phyloP scores from a whole-genome alignment of 2,888 invertebrate genomes.

The Euplagia quadripunctaria region DNA sequence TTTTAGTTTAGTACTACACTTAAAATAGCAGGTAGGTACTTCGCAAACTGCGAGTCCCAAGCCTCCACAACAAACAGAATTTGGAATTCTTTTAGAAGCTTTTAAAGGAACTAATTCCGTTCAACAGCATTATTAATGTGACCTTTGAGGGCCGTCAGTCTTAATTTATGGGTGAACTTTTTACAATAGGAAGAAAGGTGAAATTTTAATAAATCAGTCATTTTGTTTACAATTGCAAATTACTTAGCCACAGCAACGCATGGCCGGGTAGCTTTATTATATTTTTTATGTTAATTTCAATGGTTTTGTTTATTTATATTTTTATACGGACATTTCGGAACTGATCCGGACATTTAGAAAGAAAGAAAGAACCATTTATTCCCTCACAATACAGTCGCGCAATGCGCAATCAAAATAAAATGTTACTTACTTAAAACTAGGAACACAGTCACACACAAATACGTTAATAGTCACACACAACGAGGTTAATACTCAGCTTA shows the following conservation, averaged over 20 bases:
- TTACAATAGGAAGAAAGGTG: neutral
- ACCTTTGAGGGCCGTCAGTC: neutral
- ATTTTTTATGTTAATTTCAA: too few species aligned
- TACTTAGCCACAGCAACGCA: neutral
- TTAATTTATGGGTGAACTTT: slow-evolving; percentile 1
- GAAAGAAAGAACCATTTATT: too few species aligned
- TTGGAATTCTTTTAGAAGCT: neutral
- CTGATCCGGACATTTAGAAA: too few species aligned
- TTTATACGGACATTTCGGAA: too few species aligned
- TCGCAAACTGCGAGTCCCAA: neutral
- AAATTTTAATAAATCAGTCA: neutral
- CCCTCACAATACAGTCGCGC: too few species aligned
- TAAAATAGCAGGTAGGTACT: neutral
- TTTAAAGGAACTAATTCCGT: neutral
- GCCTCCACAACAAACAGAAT: neutral
- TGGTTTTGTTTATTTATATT: too few species aligned
- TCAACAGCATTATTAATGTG: neutral
- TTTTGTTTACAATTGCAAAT: neutral
- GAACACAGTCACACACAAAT: too few species aligned
- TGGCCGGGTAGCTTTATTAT: too few species aligned
- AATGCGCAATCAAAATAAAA: too few species aligned
- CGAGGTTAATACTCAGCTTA: too few species aligned
- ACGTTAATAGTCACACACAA: too few species aligned
- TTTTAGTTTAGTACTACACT: neutral
- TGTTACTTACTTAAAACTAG: too few species aligned